Base-by-base conservation (phyloP, 2,113 vertebrate genomes). In the Oriolus oriolus region DNA sequence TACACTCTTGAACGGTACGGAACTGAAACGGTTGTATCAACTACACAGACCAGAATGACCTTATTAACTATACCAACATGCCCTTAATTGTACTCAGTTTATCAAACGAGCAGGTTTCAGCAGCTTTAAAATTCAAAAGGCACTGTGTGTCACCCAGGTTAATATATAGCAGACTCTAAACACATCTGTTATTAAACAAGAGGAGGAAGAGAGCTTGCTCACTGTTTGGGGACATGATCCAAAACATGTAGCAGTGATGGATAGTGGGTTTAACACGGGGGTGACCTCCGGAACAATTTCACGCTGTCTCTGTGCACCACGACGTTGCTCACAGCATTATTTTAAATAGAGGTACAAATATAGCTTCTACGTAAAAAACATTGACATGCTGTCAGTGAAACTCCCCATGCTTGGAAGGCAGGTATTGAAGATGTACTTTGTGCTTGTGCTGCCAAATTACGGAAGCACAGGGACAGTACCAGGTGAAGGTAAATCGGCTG, bases 91-190 rank as follows among this genome's bases (percentile, higher is more conserved):
- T 42, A 74, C 53, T 82, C 96, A 95, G 89, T 96, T 96, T 96
- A 97, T 95, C 95, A 93, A 98, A 97, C 94, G 73, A 98, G 63
- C 76, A 96, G 86, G 94, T 96, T 97, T 91, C 54, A 52, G 71
- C 57, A 92, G 96, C 69, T 97, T 97, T 97, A 96, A 96, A 97
- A 97, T 97, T 95, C 96, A 96, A 97, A 97, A 97, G 95, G 93
- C 92, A 94, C 44, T 37, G 63, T 35, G n/a, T 89, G 93, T 90
- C 89, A 96, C 73, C 93, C 82, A 87, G 96, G 95, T 77, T 93
- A 97, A 97, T 93, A 97, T 70, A 97, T 3, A 95, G 87, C 65
- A 82, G 82, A 84, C 52, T 93, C 82, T 85, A 84, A 90, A 63
- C 4, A 6, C 76, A 52, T 44, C 59, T 86, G 76, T 93, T 83